A percentile compares a stretch with the other conserved stretches of the same genome.
Conservation (phyloP, 2,888 invertebrate species). For the Gastrophysa polygoni region DNA sequence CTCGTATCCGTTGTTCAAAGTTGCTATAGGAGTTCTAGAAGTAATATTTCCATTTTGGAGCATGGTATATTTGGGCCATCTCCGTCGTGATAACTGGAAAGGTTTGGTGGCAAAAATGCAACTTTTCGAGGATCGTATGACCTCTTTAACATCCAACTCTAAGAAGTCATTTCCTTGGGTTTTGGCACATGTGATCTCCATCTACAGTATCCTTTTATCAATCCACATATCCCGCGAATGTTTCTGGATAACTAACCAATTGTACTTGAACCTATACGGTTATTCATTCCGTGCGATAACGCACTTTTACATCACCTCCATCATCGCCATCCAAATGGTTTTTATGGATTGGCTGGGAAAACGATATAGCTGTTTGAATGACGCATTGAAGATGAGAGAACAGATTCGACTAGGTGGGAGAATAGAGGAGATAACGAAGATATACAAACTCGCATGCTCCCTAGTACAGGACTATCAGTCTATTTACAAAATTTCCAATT, state of each 20-base stretch:
- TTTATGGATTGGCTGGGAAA: not conserved
- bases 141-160: too few relatives aligned
- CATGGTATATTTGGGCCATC: not conserved
- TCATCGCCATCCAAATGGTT: not conserved
- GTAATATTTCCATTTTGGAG: not conserved
- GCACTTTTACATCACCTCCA: not conserved
- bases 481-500: not conserved
- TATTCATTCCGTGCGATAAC: not conserved
- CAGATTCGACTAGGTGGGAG: not conserved
- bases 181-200: not conserved
- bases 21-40: not conserved
- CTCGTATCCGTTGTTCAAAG: not conserved
- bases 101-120: not conserved
- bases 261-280: not conserved
- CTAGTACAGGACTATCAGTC: not conserved
- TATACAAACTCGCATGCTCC: not conserved
- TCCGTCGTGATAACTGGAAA: not conserved
- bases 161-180: too few relatives aligned
- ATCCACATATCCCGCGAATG: not conserved
- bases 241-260: not conserved
- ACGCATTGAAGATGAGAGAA: not conserved
- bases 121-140: not conserved
- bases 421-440: not conserved
- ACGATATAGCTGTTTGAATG: not conserved
- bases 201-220: not conserved